These are phyloP conservation scores for Buphagus erythrorhynchus DNA, from an alignment of 2,797 vertebrate species.

Conservation along the genomic window DNA sequence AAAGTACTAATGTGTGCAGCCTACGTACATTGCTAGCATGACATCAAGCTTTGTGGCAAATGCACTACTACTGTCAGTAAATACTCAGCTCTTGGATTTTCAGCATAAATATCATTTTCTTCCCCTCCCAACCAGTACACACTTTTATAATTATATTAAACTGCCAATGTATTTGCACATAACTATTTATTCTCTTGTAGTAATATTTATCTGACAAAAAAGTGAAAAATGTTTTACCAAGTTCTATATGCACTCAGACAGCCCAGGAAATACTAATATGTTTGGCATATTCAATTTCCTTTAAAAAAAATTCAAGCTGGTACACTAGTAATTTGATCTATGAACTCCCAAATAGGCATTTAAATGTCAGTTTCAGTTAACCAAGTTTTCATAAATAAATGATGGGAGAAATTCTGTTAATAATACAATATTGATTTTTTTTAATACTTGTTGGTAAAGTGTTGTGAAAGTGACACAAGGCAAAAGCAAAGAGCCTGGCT, in stretches of 20 bases:
- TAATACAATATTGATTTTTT: not conserved
- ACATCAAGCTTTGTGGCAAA: not conserved
- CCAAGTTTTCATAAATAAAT: not conserved
- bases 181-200: not conserved
- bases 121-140: not conserved
- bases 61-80: not conserved
- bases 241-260: not conserved
- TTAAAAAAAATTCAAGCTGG: not conserved
- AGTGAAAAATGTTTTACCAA: not conserved
- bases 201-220: not conserved
- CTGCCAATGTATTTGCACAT: not conserved
- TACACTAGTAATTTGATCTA: not conserved
- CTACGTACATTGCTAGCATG: not conserved
- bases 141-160: not conserved
- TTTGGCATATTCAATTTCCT: not conserved
- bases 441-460: not conserved
- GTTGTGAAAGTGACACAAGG: not conserved
- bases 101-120: not conserved
- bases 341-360: not conserved
- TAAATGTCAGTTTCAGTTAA: not conserved
- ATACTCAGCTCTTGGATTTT: not conserved
- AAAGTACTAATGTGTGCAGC: not conserved
- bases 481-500: not conserved
- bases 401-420: not conserved
- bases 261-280: not conserved